Conservation (phyloP, 2,113 vertebrate species). For the Etia nguti region DNA sequence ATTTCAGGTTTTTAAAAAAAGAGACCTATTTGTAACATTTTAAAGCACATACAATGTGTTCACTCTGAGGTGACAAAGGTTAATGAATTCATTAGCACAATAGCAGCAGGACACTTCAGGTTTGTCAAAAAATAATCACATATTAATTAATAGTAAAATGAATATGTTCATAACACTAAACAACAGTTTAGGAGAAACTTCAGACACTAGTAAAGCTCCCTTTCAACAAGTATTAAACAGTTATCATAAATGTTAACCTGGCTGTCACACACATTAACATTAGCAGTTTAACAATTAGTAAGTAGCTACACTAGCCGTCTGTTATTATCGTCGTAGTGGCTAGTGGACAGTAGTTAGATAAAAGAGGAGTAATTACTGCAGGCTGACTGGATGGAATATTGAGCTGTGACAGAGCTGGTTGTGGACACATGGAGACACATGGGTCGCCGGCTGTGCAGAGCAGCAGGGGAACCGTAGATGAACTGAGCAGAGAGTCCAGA, state of each 20-base stretch:
- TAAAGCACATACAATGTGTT: background rate
- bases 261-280: background rate
- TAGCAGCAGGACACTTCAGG: background rate
- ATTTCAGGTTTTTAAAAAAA: background rate
- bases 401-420: background rate
- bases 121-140: no score
- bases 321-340: background rate
- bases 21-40: background rate
- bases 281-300: background rate
- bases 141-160: background rate
- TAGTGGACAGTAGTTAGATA: background rate
- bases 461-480: background rate
- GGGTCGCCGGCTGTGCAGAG: background rate
- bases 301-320: background rate
- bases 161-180: background rate
- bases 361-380: background rate
- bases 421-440: background rate
- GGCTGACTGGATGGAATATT: background rate
- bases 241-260: background rate
- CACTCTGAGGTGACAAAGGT: background rate
- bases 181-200: background rate
- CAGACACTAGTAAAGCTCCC: background rate
- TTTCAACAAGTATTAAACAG: background rate
- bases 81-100: background rate
- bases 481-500: background rate